phyloP scores from a whole-genome alignment of 2,113 vertebrate species.

The Thalassarche chlororhynchos region DNA sequence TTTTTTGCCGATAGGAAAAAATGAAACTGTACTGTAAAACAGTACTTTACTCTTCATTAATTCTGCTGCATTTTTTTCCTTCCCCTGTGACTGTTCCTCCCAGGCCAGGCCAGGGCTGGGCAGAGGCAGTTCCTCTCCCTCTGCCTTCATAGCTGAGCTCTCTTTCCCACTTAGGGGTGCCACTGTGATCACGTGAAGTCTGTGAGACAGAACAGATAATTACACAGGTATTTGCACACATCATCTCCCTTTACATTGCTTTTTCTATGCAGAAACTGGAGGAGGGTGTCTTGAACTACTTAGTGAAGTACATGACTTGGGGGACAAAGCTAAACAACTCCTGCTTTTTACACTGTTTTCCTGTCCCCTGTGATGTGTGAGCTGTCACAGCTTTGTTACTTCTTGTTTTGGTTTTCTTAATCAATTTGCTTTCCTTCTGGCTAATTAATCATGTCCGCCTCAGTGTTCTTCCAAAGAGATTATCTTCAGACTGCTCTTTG shows the following conservation, averaged over 20 bases:
- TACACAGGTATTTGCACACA: neutral
- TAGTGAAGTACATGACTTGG: neutral
- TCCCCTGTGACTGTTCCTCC: neutral
- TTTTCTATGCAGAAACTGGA: neutral
- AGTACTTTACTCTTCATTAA: neutral
- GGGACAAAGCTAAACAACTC: neutral
- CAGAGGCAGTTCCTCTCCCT: neutral
- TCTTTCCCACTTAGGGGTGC: neutral
- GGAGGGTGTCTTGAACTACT: neutral
- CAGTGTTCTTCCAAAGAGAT: neutral
- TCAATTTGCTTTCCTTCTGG: neutral
- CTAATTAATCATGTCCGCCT: fast-evolving
- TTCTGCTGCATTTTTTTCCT: neutral
- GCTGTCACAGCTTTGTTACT: neutral
- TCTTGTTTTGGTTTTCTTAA: neutral
- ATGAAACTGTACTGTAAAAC: neutral
- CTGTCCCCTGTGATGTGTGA: neutral
- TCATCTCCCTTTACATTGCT: neutral
- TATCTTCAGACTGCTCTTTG: neutral
- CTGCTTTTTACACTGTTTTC: neutral
- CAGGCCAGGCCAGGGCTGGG: neutral
- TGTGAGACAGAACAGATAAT: neutral
- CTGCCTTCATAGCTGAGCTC: neutral
- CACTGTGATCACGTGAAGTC: neutral
- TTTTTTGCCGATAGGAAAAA: neutral